Conservation (phyloP, 2,888 invertebrate genomes). For the Diloba caeruleocephala region DNA sequence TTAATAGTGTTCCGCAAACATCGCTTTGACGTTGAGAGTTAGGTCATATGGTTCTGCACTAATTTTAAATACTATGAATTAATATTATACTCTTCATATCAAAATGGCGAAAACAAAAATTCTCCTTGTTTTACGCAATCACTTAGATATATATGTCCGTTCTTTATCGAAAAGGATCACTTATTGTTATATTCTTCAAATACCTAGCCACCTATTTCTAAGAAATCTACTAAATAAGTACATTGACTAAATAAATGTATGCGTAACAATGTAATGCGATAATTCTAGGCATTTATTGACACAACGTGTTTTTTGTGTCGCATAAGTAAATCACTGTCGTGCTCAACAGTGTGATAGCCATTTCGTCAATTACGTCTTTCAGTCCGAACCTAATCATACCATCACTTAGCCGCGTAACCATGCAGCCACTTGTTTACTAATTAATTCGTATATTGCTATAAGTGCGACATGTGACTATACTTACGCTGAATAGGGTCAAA, state of each 20-base stretch:
- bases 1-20: constrained; percentile 17
- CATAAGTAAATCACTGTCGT: constrained; percentile 8
- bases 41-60: background rate
- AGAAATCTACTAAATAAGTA: no score
- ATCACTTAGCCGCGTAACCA: constrained; percentile 50
- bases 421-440: constrained; percentile 45
- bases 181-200: no score
- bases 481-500: constrained; percentile 16
- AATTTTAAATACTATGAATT: background rate
- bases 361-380: constrained; percentile 45
- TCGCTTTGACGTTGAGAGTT: constrained; percentile 3
- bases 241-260: no score
- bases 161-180: no score
- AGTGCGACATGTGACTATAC: background rate
- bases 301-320: background rate
- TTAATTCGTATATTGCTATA: constrained; percentile 46
- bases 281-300: no score
- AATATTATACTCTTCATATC: background rate
- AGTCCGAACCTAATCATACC: constrained; percentile 47
- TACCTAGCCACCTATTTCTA: no score
- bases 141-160: no score
- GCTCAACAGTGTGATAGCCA: constrained; percentile 21
- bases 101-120: no score
- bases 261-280: no score
- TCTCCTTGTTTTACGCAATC: no score